Evolutionary conservation across 1,140 invertebrate species (phyloP), one percentile per base, ranked within the genome.

Genomic region (Ladona fulva): DNA sequence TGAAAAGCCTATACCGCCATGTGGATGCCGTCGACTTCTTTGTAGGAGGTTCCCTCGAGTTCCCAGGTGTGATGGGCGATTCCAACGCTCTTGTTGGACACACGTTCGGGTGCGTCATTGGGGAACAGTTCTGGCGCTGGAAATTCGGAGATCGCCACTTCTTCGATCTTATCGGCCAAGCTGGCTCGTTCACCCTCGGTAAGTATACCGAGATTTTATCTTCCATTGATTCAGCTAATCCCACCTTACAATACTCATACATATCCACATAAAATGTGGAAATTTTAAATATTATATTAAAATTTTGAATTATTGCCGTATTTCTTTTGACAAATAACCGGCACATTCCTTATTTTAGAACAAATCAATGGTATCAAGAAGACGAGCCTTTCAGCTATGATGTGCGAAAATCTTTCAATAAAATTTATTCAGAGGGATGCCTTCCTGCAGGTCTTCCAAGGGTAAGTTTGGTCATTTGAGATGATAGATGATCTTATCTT

Each of bases 41-140:
- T 80, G 83, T 88, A 42, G 88, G 86, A 7, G 87, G 85, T 86
- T 75, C 83, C 84, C 16, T 80, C 81, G 90, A 91, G 81, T 82
- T 80, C 8, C 83, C 84, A 10, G 83, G 22, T 88, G 85, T 37
- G 8, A 5, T 37, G 29, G 29, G 29, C 1, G 29, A 37, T 37
- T 79, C 80, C 24, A 8, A 37, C 5, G 88, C 86, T 5, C 78
- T 89, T 5, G 83, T 89, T 25, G 91, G 90, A 0, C 89, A 89
- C 16, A 91, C 89, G 11, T 90, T 90, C 80, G 83, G 86, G 19
- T 90, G 89, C 80, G 88, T 91, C 42, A 85, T 92, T 24, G 84
- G 83, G 0, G 86, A 87, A 79, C 88, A 89, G 79, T 86, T 87
- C 76, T 82, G 83, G 19, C 79, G 87, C n/a, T 83, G 85, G 52